These are phyloP conservation scores for Camelus dromedarius DNA, from an alignment of 2,113 vertebrate genomes.

Conservation along the genomic window DNA sequence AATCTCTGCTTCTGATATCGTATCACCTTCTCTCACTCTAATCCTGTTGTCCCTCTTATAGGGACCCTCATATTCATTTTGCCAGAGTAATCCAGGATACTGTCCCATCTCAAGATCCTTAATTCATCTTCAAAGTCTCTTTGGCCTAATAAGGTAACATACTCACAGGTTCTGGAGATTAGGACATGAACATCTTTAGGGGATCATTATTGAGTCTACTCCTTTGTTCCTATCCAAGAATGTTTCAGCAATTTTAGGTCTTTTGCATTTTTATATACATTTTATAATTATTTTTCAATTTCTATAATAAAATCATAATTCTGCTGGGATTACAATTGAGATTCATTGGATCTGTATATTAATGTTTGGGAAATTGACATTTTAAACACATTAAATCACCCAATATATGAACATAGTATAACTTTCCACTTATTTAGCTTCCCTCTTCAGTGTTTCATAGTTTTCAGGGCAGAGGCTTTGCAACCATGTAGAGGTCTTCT, in stretches of 20 bases:
- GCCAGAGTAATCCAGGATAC: not conserved
- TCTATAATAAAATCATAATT: not conserved
- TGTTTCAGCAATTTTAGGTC: not conserved
- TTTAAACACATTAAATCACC: not conserved
- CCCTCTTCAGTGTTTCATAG: not conserved
- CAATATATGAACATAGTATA: not conserved
- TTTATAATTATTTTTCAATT: not conserved
- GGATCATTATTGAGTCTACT: not conserved
- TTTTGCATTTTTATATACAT: not conserved
- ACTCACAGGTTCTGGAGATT: not conserved
- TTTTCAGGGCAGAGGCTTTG: not conserved
- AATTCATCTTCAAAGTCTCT: not conserved
- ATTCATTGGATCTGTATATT: not conserved
- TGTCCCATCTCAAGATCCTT: not conserved
- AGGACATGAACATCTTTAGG: not conserved
- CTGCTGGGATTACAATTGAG: not conserved
- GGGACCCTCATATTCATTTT: not conserved
- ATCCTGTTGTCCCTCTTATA: not conserved
- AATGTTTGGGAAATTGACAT: not conserved
- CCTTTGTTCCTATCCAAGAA: not conserved
- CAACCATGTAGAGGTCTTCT: not conserved
- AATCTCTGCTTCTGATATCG: not conserved
- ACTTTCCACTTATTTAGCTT: not conserved
- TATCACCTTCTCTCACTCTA: not conserved
- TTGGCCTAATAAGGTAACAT: not conserved